phyloP scores from a whole-genome alignment of 2,797 vertebrate species.

The Acanthornis magna region DNA sequence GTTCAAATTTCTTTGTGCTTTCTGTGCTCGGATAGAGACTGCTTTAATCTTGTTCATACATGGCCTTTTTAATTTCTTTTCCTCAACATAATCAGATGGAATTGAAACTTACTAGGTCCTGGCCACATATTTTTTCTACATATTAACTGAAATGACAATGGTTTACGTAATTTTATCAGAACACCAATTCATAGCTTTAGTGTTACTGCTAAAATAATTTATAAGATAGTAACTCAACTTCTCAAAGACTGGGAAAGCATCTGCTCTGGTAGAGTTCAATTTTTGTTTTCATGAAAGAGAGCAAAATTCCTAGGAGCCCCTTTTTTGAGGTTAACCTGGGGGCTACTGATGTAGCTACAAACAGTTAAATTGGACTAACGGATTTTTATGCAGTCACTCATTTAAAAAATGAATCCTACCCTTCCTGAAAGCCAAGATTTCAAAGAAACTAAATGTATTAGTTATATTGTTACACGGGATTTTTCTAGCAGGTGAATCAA shows the following conservation, averaged over 20 bases:
- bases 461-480: background rate
- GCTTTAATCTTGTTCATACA: constrained; percentile 32
- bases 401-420: background rate
- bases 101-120: background rate
- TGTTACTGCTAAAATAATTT: background rate
- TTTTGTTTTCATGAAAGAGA: background rate
- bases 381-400: background rate
- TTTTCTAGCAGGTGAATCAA: constrained; percentile 4
- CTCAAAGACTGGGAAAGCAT: background rate
- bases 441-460: background rate
- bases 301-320: background rate
- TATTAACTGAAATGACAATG: background rate
- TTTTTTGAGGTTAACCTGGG: background rate
- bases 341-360: background rate
- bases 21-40: background rate
- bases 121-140: background rate
- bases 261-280: background rate
- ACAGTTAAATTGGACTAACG: background rate
- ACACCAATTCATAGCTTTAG: background rate
- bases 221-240: background rate
- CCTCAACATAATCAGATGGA: constrained; percentile 2
- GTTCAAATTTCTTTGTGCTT: constrained; percentile 57
- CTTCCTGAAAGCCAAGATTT: background rate
- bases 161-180: background rate
- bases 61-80: constrained; percentile 18